Evolutionary conservation across 2,113 vertebrate species (phyloP).

Genomic region (Odocoileus virginianus): DNA sequence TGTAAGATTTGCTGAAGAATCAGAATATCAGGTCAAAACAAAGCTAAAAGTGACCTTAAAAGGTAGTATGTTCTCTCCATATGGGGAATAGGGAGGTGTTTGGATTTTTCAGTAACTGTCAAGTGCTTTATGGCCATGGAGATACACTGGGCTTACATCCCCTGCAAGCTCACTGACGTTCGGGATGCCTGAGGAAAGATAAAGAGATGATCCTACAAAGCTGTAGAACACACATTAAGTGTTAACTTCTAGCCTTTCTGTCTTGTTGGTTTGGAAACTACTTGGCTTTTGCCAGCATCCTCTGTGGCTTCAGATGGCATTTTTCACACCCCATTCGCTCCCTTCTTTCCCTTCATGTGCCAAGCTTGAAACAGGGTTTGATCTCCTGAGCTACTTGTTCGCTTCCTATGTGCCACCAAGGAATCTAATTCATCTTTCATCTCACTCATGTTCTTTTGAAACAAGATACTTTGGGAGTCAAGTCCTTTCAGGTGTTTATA

Average conservation of each 20-base stretch:
- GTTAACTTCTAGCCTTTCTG: neutral
- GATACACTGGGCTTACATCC: neutral
- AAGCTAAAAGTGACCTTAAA: conserved; percentile 72
- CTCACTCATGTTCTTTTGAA: conserved; percentile 17
- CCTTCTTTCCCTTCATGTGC: conserved; percentile 34
- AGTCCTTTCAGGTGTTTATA: neutral
- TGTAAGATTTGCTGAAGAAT: conserved; percentile 13
- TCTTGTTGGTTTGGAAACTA: neutral
- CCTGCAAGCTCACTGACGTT: neutral
- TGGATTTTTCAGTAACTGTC: neutral
- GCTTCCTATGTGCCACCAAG: conserved; percentile 22
- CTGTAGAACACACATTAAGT: neutral
- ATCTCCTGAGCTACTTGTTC: neutral
- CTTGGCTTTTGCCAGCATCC: neutral
- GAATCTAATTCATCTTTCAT: conserved; percentile 19
- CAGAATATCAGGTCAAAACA: conserved; percentile 27
- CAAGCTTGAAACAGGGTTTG: conserved; percentile 37
- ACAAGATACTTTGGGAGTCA: neutral
- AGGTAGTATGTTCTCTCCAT: neutral
- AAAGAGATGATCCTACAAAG: neutral
- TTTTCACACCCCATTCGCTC: neutral
- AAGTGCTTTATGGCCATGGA: neutral
- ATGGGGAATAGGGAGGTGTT: neutral
- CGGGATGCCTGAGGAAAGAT: rapidly evolving
- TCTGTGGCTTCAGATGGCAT: neutral